Evolutionary conservation across 1,140 invertebrate species (phyloP).

Genomic region (Scaptomyza hsui): DNA sequence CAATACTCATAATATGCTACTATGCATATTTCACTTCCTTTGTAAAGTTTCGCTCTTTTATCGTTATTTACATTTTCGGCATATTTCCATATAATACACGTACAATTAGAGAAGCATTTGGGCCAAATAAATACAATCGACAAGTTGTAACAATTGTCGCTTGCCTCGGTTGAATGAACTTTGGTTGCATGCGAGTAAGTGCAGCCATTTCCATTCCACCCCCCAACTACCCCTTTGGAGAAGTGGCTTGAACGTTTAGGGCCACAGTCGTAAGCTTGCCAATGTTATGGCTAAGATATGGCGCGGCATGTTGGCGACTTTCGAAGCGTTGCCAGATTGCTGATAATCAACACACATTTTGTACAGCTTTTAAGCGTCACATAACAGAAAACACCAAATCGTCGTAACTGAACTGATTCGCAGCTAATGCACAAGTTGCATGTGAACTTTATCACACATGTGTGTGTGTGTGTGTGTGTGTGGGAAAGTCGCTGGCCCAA

Average conservation of each 20-base stretch:
- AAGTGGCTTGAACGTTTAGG: constrained; percentile 42
- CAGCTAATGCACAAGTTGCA: constrained; percentile 75
- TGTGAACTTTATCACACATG: constrained; percentile 53
- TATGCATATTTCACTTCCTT: not conserved
- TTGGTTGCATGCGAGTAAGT: constrained; percentile 52
- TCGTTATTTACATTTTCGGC: constrained; percentile 1
- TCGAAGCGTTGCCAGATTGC: constrained; percentile 19
- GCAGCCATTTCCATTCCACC: not conserved
- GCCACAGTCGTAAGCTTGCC: constrained; percentile 49
- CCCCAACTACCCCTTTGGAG: not conserved
- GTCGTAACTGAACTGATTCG: constrained; percentile 22
- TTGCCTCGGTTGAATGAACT: constrained; percentile 63
- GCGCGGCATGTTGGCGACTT: constrained; percentile 23
- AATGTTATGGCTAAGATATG: constrained; percentile 55
- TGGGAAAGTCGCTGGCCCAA: constrained; percentile 56
- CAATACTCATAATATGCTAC: not conserved
- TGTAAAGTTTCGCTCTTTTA: not conserved
- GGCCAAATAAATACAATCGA: constrained; percentile 48
- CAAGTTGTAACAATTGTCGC: constrained; percentile 38
- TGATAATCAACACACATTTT: constrained; percentile 69
- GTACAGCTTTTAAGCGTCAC: constrained; percentile 32
- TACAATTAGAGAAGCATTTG: constrained; percentile 57
- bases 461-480: constrained; percentile 16
- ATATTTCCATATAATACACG: constrained; percentile 34
- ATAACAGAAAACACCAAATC: constrained; percentile 1